phyloP scores from a whole-genome alignment of 2,113 vertebrate genomes.

The Dunckerocampus dactyliophorus region DNA sequence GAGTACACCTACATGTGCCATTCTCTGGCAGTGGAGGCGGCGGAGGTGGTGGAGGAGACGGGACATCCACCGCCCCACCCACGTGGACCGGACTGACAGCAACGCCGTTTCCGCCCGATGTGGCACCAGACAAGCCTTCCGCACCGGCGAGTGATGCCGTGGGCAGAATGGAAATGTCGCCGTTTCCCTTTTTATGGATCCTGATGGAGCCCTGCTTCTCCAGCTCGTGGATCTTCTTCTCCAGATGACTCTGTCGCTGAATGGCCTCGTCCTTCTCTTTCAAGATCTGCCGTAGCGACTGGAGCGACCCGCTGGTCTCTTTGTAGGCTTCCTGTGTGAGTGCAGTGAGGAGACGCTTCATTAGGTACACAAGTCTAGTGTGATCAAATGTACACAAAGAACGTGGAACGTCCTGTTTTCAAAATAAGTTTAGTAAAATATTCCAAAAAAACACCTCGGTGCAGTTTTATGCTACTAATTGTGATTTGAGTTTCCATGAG shows the following conservation, averaged over 20 bases:
- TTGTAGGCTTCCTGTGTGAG: slow-evolving; percentile 50
- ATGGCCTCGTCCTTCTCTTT: slow-evolving; percentile 94
- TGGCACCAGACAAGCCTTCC: slow-evolving; percentile 24
- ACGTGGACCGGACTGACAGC: slow-evolving; percentile 32
- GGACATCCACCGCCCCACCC: slow-evolving; percentile 6
- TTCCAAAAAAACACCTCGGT: not conserved
- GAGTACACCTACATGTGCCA: slow-evolving; percentile 50
- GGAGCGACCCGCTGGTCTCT: slow-evolving; percentile 84
- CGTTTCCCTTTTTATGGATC: slow-evolving; percentile 75
- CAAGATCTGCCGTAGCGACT: slow-evolving; percentile 82
- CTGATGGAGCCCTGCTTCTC: slow-evolving; percentile 72
- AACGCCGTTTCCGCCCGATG: slow-evolving; percentile 31
- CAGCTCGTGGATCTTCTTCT: slow-evolving; percentile 78
- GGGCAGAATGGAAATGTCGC: slow-evolving; percentile 72
- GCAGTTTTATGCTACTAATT: not conserved
- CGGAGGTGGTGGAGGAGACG: slow-evolving; percentile 66
- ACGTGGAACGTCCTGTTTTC: too few species aligned
- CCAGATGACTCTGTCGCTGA: slow-evolving; percentile 77
- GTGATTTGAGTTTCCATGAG: not conserved
- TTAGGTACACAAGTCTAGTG: too few species aligned
- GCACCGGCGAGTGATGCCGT: slow-evolving; percentile 7
- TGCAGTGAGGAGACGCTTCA: too few species aligned
- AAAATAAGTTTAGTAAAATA: too few species aligned
- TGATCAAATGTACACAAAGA: too few species aligned
- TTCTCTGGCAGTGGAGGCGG: slow-evolving; percentile 60